Percentiles rank a stretch among this genome's conserved stretches.
These are phyloP conservation scores for Operophtera brumata DNA, from an alignment of 2,888 invertebrate species.

Conservation along the genomic window DNA sequence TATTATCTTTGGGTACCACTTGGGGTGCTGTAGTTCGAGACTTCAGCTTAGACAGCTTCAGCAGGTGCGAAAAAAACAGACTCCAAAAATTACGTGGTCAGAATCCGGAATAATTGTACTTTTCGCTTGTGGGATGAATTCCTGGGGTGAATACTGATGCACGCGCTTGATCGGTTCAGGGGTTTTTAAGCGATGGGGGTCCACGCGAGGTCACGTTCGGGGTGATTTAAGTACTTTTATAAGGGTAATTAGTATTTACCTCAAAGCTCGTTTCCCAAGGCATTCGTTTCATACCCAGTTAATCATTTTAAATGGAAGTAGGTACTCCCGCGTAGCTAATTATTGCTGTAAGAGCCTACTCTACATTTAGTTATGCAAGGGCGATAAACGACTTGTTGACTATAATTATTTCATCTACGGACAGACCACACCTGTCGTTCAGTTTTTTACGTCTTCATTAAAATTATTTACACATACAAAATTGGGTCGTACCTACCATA, in stretches of 20 bases:
- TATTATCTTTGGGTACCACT: no score
- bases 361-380: slow-evolving; percentile 30
- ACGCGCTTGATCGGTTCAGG: no score
- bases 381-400: slow-evolving; percentile 27
- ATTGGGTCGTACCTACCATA: slow-evolving; percentile 38
- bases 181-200: no score
- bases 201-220: no score
- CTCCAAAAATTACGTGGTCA: no score
- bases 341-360: slow-evolving; percentile 24
- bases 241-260: slow-evolving; percentile 4
- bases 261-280: slow-evolving; percentile 19
- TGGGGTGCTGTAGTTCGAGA: no score
- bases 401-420: slow-evolving; percentile 41
- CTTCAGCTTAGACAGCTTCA: no score
- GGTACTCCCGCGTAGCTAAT: slow-evolving; percentile 18
- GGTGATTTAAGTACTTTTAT: no score
- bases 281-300: slow-evolving; percentile 22
- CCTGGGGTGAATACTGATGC: no score
- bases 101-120: no score
- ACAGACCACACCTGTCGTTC: slow-evolving; percentile 34
- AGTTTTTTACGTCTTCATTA: slow-evolving; percentile 20
- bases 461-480: slow-evolving; percentile 24
- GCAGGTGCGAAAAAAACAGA: no score
- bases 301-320: slow-evolving; percentile 18
- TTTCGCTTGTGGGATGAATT: no score